Conservation (phyloP, 53 echinoderm and acorn worm species). For the Luidia sarsii region DNA sequence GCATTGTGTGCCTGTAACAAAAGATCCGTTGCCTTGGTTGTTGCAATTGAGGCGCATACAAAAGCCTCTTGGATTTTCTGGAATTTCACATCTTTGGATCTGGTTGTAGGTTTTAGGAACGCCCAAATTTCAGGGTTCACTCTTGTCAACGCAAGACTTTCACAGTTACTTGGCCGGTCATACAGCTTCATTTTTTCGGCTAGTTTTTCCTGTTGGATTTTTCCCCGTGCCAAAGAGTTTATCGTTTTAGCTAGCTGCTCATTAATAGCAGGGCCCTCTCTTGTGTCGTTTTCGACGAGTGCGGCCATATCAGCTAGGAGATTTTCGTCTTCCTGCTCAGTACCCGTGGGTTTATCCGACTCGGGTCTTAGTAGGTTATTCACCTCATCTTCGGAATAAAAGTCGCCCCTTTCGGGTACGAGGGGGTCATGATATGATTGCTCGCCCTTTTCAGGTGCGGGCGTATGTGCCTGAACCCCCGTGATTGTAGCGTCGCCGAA, state of each 20-base stretch:
- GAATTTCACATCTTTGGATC: not conserved
- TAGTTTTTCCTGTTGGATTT: not conserved
- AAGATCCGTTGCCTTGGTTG: not conserved
- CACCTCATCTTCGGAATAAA: not conserved
- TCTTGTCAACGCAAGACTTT: not conserved
- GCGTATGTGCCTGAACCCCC: not conserved
- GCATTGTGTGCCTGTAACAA: slow-evolving; percentile 2
- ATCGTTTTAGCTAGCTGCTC: not conserved
- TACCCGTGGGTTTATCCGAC: not conserved
- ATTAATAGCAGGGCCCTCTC: not conserved
- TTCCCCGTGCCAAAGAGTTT: not conserved
- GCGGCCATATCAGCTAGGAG: not conserved
- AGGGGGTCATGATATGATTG: not conserved
- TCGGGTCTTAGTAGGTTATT: not conserved
- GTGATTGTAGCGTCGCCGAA: not conserved
- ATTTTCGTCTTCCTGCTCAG: not conserved
- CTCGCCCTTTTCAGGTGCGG: not conserved
- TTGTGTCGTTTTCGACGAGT: not conserved
- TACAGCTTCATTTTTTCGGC: not conserved
- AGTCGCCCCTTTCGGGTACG: slow-evolving; percentile 8
- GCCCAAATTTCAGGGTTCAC: slow-evolving; percentile 2
- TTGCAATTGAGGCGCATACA: not conserved
- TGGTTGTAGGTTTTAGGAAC: not conserved
- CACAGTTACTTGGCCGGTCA: not conserved
- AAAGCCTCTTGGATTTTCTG: not conserved